phyloP scores from a whole-genome alignment of 1,140 invertebrate species.

The Pygmarrhopalites habei region DNA sequence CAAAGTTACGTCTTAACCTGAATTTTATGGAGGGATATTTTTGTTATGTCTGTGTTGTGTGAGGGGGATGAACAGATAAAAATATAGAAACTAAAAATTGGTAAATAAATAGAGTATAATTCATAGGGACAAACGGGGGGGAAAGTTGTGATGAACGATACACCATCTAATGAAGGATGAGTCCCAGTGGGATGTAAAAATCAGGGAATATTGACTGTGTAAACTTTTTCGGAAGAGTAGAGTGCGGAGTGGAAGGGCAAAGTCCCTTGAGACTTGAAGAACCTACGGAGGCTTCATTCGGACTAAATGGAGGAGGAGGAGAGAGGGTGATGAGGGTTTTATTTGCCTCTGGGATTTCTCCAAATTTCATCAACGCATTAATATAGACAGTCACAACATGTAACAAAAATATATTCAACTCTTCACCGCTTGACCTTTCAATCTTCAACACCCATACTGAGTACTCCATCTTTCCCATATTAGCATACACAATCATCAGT shows the following conservation, averaged over 20 bases:
- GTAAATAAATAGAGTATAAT: no score
- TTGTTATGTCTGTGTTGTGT: no score
- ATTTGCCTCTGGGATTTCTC: conserved; percentile 6
- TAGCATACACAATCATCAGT: no score
- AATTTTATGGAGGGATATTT: no score
- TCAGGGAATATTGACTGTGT: background rate
- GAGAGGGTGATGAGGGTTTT: background rate
- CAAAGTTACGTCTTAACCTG: no score
- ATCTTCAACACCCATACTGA: no score
- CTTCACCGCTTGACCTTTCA: background rate
- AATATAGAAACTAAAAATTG: no score
- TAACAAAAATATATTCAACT: background rate
- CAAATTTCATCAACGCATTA: background rate
- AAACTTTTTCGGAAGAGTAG: background rate
- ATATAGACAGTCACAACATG: background rate
- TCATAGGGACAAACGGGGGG: no score
- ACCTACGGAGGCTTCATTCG: background rate
- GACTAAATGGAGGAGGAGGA: background rate
- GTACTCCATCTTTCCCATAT: no score
- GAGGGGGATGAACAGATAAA: no score
- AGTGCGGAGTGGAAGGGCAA: no score
- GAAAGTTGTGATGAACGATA: no score
- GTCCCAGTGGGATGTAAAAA: conserved; percentile 17
- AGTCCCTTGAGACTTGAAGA: background rate
- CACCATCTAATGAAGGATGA: conserved; percentile 28